Percentiles rank a stretch among this genome's conserved stretches.
These are phyloP conservation scores for Neotoxoptera formosana DNA, from an alignment of 1,140 invertebrate genomes.

Conservation along the genomic window DNA sequence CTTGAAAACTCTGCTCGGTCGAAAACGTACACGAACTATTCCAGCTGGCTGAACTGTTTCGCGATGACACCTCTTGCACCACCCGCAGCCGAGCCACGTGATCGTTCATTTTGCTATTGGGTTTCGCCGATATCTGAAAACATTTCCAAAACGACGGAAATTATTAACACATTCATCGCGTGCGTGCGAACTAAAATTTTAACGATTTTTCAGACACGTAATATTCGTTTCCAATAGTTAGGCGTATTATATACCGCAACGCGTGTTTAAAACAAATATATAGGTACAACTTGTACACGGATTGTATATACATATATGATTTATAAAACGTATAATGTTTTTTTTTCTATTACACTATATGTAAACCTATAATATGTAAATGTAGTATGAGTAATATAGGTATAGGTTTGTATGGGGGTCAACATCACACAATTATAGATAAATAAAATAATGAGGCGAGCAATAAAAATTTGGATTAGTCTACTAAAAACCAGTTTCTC, in stretches of 20 bases:
- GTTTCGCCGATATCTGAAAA: conserved; percentile 51
- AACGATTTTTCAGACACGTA: background rate
- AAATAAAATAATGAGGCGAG: conserved; percentile 25
- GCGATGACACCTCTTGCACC: conserved; percentile 47
- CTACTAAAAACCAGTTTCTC: conserved; percentile 28
- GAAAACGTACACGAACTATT: conserved; percentile 52
- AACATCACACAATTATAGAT: conserved; percentile 38
- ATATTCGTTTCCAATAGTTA: background rate
- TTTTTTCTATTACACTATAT: background rate
- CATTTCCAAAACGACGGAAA: background rate
- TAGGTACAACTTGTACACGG: background rate
- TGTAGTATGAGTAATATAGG: background rate
- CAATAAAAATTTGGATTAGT: conserved; percentile 45
- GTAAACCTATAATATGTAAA: conserved; percentile 5
- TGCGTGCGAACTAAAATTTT: background rate
- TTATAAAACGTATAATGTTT: background rate
- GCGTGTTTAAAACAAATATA: background rate
- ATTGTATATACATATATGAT: background rate
- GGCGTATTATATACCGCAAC: background rate
- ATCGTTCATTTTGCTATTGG: conserved; percentile 29
- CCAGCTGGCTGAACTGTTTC: conserved; percentile 52
- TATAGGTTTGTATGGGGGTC: background rate
- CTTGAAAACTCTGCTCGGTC: conserved; percentile 41
- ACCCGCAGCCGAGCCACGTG: conserved; percentile 49
- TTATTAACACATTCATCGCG: background rate